Evolutionary conservation across 2,113 vertebrate genomes (phyloP).

Genomic region (Pungitius pungitius): DNA sequence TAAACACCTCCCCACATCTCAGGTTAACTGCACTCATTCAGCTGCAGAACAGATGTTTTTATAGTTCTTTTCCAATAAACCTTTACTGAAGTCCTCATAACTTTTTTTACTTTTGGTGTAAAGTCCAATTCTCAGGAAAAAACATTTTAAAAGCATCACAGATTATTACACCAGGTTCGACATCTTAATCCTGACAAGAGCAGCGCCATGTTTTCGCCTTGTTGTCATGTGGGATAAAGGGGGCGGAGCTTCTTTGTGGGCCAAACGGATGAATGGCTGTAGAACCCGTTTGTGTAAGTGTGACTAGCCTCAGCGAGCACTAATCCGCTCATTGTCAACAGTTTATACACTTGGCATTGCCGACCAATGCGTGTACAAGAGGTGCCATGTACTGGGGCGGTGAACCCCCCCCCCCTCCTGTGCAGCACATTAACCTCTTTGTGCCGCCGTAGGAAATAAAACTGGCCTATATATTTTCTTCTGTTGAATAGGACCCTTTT

Average conservation of each 20-base stretch:
- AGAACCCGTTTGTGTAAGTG: slow-evolving; percentile 17
- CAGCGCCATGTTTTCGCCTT: too few species aligned
- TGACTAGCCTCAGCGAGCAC: slow-evolving; percentile 4
- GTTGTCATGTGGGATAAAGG: neutral
- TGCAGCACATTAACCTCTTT: neutral
- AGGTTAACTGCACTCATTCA: neutral
- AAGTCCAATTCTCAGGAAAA: neutral
- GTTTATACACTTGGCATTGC: neutral
- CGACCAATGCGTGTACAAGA: neutral
- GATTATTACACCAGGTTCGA: neutral
- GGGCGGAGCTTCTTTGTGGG: slow-evolving; percentile 3
- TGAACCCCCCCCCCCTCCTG: neutral
- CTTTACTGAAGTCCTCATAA: neutral
- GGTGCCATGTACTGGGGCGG: neutral
- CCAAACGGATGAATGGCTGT: slow-evolving; percentile 18
- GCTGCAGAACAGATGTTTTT: neutral
- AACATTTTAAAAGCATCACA: neutral
- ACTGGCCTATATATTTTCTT: neutral
- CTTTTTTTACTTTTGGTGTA: neutral
- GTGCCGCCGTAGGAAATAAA: neutral
- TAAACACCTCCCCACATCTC: slow-evolving; percentile 1
- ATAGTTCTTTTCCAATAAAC: neutral
- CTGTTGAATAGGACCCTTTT: neutral
- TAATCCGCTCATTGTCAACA: slow-evolving; percentile 20
- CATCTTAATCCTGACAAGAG: neutral